These are phyloP conservation scores for Hyposoter dolosus DNA, from an alignment of 2,888 invertebrate genomes.

Conservation along the genomic window DNA sequence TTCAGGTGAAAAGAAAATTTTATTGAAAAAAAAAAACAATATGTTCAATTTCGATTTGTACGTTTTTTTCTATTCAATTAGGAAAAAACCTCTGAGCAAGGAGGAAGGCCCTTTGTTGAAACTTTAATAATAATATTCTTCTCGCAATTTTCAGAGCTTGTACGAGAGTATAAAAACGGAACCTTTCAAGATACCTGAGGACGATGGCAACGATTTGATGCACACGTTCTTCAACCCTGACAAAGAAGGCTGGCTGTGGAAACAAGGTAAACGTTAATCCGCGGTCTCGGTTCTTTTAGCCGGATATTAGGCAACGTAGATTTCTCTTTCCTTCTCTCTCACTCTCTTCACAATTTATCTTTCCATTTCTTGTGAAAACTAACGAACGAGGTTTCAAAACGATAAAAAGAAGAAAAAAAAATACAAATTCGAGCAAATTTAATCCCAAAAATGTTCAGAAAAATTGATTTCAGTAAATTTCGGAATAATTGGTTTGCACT, in stretches of 20 bases:
- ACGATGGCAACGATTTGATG: slow-evolving; percentile 99
- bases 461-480: not conserved
- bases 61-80: not conserved
- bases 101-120: not conserved
- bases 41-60: not conserved
- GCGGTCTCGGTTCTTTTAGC: slow-evolving; percentile 41
- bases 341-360: slow-evolving; percentile 21
- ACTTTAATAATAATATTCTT: not conserved
- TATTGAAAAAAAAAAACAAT: not conserved
- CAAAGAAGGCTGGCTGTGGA: slow-evolving; percentile 99
- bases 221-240: slow-evolving; percentile 99
- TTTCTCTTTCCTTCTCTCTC: slow-evolving; percentile 45
- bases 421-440: not conserved
- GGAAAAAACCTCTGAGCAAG: not conserved
- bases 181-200: slow-evolving; percentile 99
- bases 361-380: slow-evolving; percentile 18
- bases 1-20: not conserved
- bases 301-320: slow-evolving; percentile 54
- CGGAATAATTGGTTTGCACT: not conserved
- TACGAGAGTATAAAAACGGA: slow-evolving; percentile 99
- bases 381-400: slow-evolving; percentile 4
- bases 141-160: slow-evolving; percentile 89
- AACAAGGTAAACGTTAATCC: slow-evolving; percentile 90
- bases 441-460: not conserved
- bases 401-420: not conserved